Evolutionary conservation across 2,113 vertebrate genomes (phyloP).

Genomic region (Crotalus horridus): DNA sequence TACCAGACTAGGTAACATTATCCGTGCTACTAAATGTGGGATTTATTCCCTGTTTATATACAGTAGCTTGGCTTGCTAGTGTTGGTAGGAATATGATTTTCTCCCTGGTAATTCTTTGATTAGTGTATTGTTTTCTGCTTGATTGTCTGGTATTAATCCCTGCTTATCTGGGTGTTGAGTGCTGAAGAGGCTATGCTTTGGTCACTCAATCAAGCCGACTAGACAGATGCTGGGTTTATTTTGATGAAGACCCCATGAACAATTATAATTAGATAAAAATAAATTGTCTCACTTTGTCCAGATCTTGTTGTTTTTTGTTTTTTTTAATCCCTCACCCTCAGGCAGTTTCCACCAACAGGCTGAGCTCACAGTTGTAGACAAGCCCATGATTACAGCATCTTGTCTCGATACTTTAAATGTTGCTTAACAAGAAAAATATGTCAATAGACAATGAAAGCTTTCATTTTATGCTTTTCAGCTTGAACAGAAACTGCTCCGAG

Average conservation of each 20-base stretch:
- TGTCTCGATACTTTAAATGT: conserved; percentile 62
- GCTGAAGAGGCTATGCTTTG: neutral
- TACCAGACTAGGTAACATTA: neutral
- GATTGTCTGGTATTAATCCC: neutral
- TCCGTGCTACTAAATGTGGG: neutral
- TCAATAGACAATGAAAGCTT: conserved; percentile 75
- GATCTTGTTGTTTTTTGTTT: neutral
- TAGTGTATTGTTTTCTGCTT: neutral
- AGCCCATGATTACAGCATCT: conserved; percentile 75
- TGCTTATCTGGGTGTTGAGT: neutral
- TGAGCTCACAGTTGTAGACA: conserved; percentile 61
- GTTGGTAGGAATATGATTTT: neutral
- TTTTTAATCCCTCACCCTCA: neutral
- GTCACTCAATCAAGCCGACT: neutral
- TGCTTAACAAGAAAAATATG: conserved; percentile 64
- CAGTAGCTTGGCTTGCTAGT: neutral
- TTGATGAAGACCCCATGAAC: no score
- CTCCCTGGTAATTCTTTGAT: neutral
- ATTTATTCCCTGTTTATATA: neutral
- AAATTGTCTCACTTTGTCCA: neutral
- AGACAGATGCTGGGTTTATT: neutral
- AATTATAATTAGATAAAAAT: neutral
- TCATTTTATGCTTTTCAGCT: conserved; percentile 78
- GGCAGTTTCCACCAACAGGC: conserved; percentile 44
- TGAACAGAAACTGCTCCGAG: conserved; percentile 37